phyloP scores from a whole-genome alignment of 2,797 vertebrate species.

The Nyctalus aviator region DNA sequence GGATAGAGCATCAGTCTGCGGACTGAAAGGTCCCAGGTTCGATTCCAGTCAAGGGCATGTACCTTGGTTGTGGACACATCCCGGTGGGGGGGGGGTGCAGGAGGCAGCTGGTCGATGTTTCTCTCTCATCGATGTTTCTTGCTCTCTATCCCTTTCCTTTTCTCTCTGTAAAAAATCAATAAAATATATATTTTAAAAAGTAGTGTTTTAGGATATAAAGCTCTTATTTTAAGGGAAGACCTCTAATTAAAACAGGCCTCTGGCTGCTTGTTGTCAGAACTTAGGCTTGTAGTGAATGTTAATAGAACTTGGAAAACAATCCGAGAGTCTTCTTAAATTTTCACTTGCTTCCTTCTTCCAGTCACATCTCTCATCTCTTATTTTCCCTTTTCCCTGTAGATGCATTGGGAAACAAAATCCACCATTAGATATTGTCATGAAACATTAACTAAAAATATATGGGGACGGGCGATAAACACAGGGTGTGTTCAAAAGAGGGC shows the following conservation, averaged over 20 bases:
- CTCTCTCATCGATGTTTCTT: no score
- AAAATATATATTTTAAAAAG: no score
- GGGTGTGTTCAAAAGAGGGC: constrained; percentile 73
- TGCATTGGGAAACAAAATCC: constrained; percentile 58
- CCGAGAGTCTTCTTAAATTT: neutral
- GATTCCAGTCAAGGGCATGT: no score
- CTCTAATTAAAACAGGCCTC: neutral
- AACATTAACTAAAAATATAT: constrained; percentile 81
- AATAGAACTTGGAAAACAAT: neutral
- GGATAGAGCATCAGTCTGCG: no score
- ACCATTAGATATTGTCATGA: constrained; percentile 69
- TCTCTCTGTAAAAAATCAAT: no score
- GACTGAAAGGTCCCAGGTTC: no score
- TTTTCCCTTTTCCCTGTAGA: constrained; percentile 7
- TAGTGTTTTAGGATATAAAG: neutral
- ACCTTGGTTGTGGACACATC: no score
- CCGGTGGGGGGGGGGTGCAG: no score
- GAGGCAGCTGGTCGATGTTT: no score
- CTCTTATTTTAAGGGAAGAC: constrained; percentile 25
- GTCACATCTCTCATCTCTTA: neutral
- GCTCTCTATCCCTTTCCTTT: no score
- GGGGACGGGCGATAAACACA: constrained; percentile 65
- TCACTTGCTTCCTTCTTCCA: neutral
- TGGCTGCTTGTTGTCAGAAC: neutral
- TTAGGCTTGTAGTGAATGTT: neutral